Base-by-base conservation (phyloP, 1,140 invertebrate species). In the Hylaeus volcanicus region DNA sequence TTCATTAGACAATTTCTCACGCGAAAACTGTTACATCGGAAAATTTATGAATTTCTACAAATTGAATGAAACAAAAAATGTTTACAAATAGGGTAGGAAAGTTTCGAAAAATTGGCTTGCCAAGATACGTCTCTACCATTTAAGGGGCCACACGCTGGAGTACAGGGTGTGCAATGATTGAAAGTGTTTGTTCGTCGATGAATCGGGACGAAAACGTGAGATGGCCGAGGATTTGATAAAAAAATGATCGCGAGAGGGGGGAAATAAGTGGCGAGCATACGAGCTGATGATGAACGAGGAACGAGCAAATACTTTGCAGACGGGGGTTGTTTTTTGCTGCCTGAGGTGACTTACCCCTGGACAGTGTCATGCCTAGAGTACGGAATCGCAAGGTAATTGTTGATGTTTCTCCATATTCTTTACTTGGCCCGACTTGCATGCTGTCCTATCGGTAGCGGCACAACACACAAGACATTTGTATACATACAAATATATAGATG, bases 381-480 rank as follows among this genome's bases (percentile, higher is more conserved):
- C 89, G 90, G 88, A 91, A 92, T 93, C 90, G 90, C 88, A 93
- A 91, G 91, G 88, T 92, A 91, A 93, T 92, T 89, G 91, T 87
- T 90, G 93, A 66, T 90, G 90, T 91, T 82, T 93, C 91, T 93
- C 92, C 89, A 90, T 91, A 91, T 91, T 92, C 92, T 93, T 93
- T 93, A 93, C 92, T 93, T 93, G 92, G 92, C 92, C 88, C 90
- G 93, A 92, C 93, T 93, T 91, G 92, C 93, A 93, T 93, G 93
- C 92, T 93, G 93, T 93, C 92, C 93, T 93, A 93, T 92, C 88
- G 86, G 89, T 93, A 92, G 85, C 92, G 90, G 92, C 92, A 92
- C 90, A 93, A 93, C 93, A 93, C 89, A 93, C 90, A 93, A 93
- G 90, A 93, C 88, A 92, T 91, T 88, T 84, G 84, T 84, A 86